phyloP scores from a whole-genome alignment of 2,797 vertebrate genomes.

The Holocentrus rufus region DNA sequence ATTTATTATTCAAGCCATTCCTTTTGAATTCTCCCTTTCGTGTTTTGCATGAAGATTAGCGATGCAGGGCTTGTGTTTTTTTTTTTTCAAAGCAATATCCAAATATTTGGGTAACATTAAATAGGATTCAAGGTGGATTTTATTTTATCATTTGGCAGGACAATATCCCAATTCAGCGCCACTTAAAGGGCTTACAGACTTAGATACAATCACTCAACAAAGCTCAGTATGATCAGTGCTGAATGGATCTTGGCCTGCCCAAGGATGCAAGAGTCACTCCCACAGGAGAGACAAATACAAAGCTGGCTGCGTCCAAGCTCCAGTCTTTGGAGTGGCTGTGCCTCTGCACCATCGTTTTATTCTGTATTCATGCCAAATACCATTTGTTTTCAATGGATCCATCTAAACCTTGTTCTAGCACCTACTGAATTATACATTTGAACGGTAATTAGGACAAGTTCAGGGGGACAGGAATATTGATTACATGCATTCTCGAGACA shows the following conservation, averaged over 20 bases:
- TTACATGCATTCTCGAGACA: too few relatives aligned
- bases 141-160: slow-evolving; percentile 43
- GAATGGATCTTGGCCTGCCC: slow-evolving; percentile 47
- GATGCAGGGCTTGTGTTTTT: slow-evolving; percentile 58
- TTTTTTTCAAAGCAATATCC: slow-evolving; percentile 54
- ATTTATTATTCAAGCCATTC: slow-evolving; percentile 78
- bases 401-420: neutral
- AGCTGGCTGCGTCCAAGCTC: slow-evolving; percentile 19
- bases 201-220: slow-evolving; percentile 51
- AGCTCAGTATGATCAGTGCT: slow-evolving; percentile 36
- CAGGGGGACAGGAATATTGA: too few relatives aligned
- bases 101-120: slow-evolving; percentile 69
- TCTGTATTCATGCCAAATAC: neutral
- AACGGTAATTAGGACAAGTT: too few relatives aligned
- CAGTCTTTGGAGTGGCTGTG: slow-evolving; percentile 24
- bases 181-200: slow-evolving; percentile 33
- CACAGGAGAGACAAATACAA: slow-evolving; percentile 45
- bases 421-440: neutral
- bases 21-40: slow-evolving; percentile 70
- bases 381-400: neutral
- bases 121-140: slow-evolving; percentile 54
- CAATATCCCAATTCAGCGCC: slow-evolving; percentile 16
- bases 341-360: neutral
- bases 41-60: slow-evolving; percentile 76
- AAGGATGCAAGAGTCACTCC: slow-evolving; percentile 45